phyloP scores from a whole-genome alignment of 1,140 invertebrate species.

The Druon quercuslanigerum region DNA sequence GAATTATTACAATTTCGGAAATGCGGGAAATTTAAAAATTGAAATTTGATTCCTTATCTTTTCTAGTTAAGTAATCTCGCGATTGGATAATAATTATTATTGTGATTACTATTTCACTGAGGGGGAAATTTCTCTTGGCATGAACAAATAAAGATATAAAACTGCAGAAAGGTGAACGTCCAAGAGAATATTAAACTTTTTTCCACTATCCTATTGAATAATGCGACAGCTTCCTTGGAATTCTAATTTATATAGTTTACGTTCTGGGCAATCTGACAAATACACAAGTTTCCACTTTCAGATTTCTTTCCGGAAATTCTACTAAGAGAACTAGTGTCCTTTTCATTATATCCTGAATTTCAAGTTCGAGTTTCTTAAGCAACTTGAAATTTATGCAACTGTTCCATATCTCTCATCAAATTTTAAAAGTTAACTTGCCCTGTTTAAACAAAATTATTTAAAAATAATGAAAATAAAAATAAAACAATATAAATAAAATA shows the following conservation, averaged over 20 bases:
- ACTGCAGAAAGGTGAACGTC: neutral
- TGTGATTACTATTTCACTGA: neutral
- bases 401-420: neutral
- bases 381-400: slow-evolving; percentile 23
- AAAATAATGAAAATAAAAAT: too few species aligned
- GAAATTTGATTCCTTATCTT: too few species aligned
- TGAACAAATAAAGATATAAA: neutral
- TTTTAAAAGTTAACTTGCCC: neutral
- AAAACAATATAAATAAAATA: too few species aligned
- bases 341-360: neutral
- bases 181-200: neutral
- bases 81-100: too few species aligned
- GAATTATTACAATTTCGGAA: too few species aligned
- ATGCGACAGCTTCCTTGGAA: neutral
- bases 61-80: too few species aligned
- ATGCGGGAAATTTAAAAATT: too few species aligned
- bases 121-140: neutral
- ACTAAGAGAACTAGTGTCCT: slow-evolving; percentile 16
- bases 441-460: too few species aligned
- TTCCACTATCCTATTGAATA: neutral
- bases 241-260: slow-evolving; percentile 9
- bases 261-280: neutral
- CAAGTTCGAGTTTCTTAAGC: neutral
- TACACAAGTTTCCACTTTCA: slow-evolving; percentile 4
- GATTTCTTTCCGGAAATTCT: slow-evolving; percentile 19